Evolutionary conservation across 23 tunicate genomes (phyloP).

Genomic region (Trididemnum clinides): DNA sequence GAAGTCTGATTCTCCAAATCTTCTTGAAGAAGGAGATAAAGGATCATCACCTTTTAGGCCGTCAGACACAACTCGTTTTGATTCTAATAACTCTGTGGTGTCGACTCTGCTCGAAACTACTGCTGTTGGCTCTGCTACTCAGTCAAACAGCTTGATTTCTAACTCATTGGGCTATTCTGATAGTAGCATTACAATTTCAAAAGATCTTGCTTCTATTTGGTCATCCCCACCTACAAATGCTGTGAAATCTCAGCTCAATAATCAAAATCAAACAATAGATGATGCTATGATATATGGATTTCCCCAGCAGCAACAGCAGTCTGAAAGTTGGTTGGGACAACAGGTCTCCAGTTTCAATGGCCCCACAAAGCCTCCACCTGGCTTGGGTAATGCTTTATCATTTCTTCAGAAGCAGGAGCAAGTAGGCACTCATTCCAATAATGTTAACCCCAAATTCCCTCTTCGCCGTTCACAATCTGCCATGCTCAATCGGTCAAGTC

Average conservation of each 20-base stretch:
- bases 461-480: conserved; percentile 48
- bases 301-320: conserved; percentile 60
- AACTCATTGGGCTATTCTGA: background rate
- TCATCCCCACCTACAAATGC: conserved; percentile 24
- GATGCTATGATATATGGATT: conserved; percentile 51
- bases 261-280: background rate
- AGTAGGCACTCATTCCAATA: conserved; percentile 40
- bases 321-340: conserved; percentile 22
- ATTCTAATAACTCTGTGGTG: background rate
- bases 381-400: conserved; percentile 29
- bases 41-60: background rate
- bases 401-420: conserved; percentile 28
- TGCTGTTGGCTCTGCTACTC: background rate
- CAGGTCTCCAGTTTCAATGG: background rate
- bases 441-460: conserved; percentile 53
- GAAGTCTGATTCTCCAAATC: background rate
- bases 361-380: conserved; percentile 43
- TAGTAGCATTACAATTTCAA: conserved; percentile 18
- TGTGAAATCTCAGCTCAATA: background rate
- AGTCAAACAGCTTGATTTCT: background rate
- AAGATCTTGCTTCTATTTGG: conserved; percentile 62
- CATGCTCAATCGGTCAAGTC: conserved; percentile 25
- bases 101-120: too few relatives aligned
- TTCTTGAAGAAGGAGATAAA: background rate
- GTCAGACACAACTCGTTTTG: background rate